These are phyloP conservation scores for Varanus komodoensis DNA, from an alignment of 2,113 vertebrate species.

Conservation along the genomic window DNA sequence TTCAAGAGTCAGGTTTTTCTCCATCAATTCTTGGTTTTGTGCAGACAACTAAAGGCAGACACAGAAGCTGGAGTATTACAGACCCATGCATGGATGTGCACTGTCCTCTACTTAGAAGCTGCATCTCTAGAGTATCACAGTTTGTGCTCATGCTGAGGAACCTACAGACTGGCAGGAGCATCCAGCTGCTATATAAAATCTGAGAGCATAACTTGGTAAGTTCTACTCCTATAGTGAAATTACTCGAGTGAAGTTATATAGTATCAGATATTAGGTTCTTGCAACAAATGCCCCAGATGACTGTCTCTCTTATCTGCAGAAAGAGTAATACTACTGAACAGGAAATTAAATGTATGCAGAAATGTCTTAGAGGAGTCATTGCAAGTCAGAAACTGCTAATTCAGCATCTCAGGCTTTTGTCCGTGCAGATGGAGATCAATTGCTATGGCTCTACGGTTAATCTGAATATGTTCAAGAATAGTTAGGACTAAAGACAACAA, in stretches of 20 bases:
- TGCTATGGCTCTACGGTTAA: too few species aligned
- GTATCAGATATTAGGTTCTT: neutral
- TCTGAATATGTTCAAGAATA: neutral
- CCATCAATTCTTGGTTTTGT: conserved; percentile 97
- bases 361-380: neutral
- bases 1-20: conserved; percentile 92
- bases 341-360: neutral
- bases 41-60: conserved; percentile 82
- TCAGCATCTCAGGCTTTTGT: neutral
- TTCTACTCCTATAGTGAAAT: neutral
- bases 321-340: neutral
- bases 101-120: rapidly evolving
- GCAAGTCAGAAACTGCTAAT: neutral
- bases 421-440: neutral
- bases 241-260: neutral
- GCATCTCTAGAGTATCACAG: neutral
- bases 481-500: neutral
- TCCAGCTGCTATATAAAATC: neutral
- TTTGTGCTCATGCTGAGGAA: neutral
- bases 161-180: neutral
- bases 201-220: neutral
- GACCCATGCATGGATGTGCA: neutral
- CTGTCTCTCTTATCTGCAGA: neutral
- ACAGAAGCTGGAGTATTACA: neutral
- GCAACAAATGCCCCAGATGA: neutral